Base-by-base conservation (phyloP, 2,113 vertebrate genomes). In the Sander vitreus region DNA sequence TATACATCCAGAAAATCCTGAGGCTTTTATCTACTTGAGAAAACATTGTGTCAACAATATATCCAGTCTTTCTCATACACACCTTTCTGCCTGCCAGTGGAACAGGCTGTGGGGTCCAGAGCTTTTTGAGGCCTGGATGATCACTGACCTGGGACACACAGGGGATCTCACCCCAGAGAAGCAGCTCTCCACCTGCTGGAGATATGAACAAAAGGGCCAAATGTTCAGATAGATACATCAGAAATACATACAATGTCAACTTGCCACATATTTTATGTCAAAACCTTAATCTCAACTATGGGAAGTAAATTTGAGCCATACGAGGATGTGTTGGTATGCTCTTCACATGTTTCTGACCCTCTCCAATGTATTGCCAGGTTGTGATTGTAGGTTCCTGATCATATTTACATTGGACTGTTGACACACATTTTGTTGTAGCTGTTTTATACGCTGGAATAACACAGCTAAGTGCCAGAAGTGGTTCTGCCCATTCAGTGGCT, bases 61-160 rank as follows among this genome's bases (percentile, higher is more conserved):
- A 53, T 55, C 14, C 73, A 75, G 76, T 67, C 50, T 78, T 48
- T 73, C 63, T 73, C 65, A 80, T 36, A 77, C 33, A 66, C 87
- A 90, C 81, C 92, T 88, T 90, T 65, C 53, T 84, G 39, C 59
- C 92, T 75, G 75, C 85, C 91, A 93, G 73, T 74, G 86, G 85
- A 85, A 78, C 91, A 91, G 92, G 84, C 85, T 82, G 83, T 84
- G 92, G 93, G 91, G 70, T 95, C 91, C 85, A 93, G 80, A 93
- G 91, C 85, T 92, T 92, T 92, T 86, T 85, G 81, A 87, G 90
- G 66, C 85, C 78, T 85, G 72, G 36, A 92, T 93, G 90, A 64
- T 88, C 86, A 77, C 73, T 94, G 92, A 77, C 79, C 87, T 69
- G 57, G 91, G 87, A 93, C 93, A 85, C 84, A 83, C 68, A 89